Evolutionary conservation across 2,113 vertebrate genomes (phyloP).

Genomic region (Peromyscus polionotus): DNA sequence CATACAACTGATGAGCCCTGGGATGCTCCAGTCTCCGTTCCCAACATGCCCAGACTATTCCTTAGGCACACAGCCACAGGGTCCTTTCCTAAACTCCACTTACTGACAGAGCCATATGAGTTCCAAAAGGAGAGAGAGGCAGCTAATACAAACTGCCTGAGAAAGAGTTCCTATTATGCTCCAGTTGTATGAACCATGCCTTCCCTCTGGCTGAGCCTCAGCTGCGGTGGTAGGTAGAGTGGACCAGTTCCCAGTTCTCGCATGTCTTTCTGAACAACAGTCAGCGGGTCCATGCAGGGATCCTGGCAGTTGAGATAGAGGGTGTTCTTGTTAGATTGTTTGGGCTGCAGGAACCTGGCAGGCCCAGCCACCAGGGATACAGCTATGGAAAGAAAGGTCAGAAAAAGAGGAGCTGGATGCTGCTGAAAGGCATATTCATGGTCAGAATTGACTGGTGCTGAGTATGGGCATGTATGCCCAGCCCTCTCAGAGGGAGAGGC

Average conservation of each 20-base stretch:
- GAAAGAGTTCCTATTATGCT: slow-evolving; percentile 46
- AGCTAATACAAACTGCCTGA: neutral
- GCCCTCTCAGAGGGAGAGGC: neutral
- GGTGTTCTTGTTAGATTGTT: slow-evolving; percentile 59
- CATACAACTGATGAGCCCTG: neutral
- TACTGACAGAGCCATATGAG: neutral
- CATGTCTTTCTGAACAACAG: neutral
- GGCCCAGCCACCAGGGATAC: slow-evolving; percentile 24
- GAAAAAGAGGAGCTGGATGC: slow-evolving; percentile 9
- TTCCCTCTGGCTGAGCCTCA: slow-evolving; percentile 53
- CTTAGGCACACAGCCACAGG: neutral
- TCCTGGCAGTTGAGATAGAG: slow-evolving; percentile 36
- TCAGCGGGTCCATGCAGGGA: slow-evolving; percentile 40
- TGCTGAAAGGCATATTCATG: slow-evolving; percentile 42
- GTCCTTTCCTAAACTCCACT: neutral
- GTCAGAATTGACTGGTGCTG: neutral
- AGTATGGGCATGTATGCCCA: neutral
- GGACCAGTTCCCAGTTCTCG: slow-evolving; percentile 53
- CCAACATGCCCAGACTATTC: too few species aligned
- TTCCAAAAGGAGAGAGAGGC: neutral
- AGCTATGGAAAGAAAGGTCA: slow-evolving; percentile 59
- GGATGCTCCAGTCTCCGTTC: neutral
- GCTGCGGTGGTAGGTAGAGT: slow-evolving; percentile 47
- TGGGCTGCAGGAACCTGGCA: slow-evolving; percentile 29
- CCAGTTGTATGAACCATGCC: neutral